These are phyloP conservation scores for Noctilio leporinus DNA, from an alignment of 2,113 vertebrate genomes.

Conservation along the genomic window DNA sequence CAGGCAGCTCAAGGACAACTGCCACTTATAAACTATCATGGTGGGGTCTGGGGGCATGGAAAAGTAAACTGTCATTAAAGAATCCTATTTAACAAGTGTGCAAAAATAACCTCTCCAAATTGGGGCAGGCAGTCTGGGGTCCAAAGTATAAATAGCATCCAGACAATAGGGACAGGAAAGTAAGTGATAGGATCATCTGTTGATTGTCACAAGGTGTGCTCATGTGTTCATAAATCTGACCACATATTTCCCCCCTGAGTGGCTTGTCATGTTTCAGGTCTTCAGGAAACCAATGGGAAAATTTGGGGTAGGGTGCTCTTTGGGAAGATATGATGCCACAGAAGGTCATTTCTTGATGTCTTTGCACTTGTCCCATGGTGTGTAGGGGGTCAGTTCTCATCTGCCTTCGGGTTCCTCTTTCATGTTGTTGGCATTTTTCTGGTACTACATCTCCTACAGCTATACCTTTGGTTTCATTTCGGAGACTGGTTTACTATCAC, in stretches of 20 bases:
- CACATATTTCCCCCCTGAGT: neutral
- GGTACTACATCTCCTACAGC: neutral
- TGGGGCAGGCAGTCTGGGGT: neutral
- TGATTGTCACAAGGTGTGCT: neutral
- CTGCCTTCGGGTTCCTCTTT: accelerated
- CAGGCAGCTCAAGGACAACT: neutral
- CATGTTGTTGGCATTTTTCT: neutral
- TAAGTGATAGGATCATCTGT: neutral
- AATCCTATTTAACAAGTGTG: neutral
- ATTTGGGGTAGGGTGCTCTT: too few relatives aligned
- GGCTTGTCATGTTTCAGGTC: neutral
- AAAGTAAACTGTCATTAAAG: neutral
- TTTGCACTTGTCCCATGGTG: neutral
- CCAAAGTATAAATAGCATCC: neutral
- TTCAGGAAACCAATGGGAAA: neutral
- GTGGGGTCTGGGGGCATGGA: accelerated
- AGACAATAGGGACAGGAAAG: neutral
- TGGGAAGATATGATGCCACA: neutral
- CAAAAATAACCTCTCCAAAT: neutral
- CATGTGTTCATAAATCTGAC: neutral
- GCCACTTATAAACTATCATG: neutral
- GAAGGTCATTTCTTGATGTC: neutral
- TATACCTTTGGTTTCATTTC: neutral
- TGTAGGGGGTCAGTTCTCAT: accelerated
- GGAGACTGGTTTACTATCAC: neutral